Evolutionary conservation across 2,113 vertebrate genomes (phyloP), one percentile per base, ranked within the genome.

Genomic region (Myotis brandtii): DNA sequence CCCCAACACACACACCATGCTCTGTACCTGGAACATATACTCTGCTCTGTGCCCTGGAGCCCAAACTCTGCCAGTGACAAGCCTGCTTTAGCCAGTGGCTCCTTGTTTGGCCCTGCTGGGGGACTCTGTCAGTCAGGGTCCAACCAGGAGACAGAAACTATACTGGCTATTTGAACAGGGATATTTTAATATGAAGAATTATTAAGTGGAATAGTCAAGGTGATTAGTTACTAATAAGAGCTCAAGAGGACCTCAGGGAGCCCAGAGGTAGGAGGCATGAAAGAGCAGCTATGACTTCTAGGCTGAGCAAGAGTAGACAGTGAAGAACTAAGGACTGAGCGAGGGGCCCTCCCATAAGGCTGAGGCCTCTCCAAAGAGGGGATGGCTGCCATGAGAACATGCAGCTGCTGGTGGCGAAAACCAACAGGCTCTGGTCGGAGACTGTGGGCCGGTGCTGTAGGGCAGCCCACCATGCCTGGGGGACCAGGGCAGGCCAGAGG

Each of bases 381-480:
- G 20, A 6, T 14, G 21, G 46, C 13, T 23, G 1, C 46, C 21
- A 17, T 1, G 9, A 16, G 50, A 52, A 54, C 34, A 40, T 4
- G 13, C 9, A 52, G 80, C 25, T 67, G n/a, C 66, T 48, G 32
- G 27, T 50, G 64, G 40, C 27, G 52, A 40, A 37, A 10, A 40
- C 34, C 62, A 62, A 23, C 40, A 20, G 20, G n/a, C 8, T 3
- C 50, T 17, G 2, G 27, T 46, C 12, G 0, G 66, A 30, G 23
- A 21, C 17, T 0, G 27, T 43, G 88, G 20, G n/a, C 37, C 12
- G 10, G 12, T 11, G 37, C 48, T 43, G 5, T 4, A 8, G 25
- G 20, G 73, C 10, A 8, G 52, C n/a, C 20, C 20, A 0, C n/a
- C 6, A 2, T 48, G 10, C n/a, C 72, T 0, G 21, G 59, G 37